phyloP scores from a whole-genome alignment of 2,888 invertebrate genomes.

The Trichopria drosophilae region DNA sequence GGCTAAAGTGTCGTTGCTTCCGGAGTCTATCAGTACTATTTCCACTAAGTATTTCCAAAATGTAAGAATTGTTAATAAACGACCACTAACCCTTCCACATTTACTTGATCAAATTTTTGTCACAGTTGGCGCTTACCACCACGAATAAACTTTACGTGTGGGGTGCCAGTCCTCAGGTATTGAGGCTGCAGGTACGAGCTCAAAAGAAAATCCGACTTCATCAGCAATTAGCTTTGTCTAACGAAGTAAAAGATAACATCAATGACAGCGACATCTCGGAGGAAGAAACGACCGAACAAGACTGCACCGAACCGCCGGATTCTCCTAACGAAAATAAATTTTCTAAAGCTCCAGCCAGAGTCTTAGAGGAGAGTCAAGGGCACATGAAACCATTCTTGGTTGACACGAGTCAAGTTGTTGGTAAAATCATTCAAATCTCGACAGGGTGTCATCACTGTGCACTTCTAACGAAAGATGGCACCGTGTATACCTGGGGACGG shows the following conservation, averaged over 20 bases:
- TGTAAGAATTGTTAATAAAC: conserved; percentile 60
- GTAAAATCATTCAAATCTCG: conserved; percentile 65
- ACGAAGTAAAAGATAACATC: conserved; percentile 5
- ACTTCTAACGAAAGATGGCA: conserved; percentile 71
- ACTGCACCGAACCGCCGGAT: conserved; percentile 2
- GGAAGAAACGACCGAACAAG: conserved; percentile 5
- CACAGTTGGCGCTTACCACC: conserved; percentile 68
- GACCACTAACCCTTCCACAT: not conserved
- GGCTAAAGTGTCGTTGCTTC: conserved; percentile 61
- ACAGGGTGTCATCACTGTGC: conserved; percentile 85
- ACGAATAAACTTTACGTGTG: conserved; percentile 72
- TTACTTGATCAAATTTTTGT: conserved; percentile 6
- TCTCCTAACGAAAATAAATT: not conserved
- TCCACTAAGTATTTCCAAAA: conserved; percentile 77
- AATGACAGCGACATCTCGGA: not conserved
- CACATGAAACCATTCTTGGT: conserved; percentile 68
- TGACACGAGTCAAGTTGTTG: conserved; percentile 66
- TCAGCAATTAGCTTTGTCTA: no score
- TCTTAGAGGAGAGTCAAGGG: conserved; percentile 47
- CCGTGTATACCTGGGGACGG: conserved; percentile 82
- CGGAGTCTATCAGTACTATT: conserved; percentile 62
- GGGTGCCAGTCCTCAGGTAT: conserved; percentile 77
- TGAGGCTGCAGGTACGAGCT: conserved; percentile 69
- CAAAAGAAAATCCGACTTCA: no score
- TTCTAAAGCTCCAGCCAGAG: not conserved